phyloP scores from a whole-genome alignment of 2,888 invertebrate genomes.

The Melanchra persicariae region DNA sequence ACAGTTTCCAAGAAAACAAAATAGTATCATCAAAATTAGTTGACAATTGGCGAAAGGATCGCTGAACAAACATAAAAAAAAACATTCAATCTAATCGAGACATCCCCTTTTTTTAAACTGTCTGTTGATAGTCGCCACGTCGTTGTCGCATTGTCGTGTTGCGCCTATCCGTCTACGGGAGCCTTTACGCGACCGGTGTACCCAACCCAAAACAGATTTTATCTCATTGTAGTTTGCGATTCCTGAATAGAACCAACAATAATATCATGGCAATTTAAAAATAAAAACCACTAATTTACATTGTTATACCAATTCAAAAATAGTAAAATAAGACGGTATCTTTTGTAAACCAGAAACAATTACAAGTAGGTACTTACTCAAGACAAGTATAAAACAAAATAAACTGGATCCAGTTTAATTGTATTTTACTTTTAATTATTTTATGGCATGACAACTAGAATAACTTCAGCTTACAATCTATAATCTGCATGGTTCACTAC shows the following conservation, averaged over 20 bases:
- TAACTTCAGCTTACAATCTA: slow-evolving; percentile 3
- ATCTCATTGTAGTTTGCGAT: not conserved
- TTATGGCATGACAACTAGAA: not conserved
- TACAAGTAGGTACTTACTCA: not conserved
- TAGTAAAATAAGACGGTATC: not conserved
- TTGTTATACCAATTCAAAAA: not conserved
- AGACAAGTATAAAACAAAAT: slow-evolving; percentile 10
- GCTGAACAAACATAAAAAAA: too few relatives aligned
- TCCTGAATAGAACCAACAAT: not conserved
- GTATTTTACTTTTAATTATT: slow-evolving; percentile 8
- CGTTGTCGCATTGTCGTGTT: not conserved
- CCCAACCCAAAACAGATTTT: not conserved
- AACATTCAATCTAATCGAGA: too few relatives aligned
- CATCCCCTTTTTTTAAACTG: too few relatives aligned
- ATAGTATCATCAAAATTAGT: too few relatives aligned
- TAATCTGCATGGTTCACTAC: not conserved
- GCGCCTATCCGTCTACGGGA: too few relatives aligned
- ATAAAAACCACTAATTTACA: not conserved
- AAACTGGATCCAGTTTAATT: slow-evolving; percentile 18
- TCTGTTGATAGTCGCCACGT: too few relatives aligned
- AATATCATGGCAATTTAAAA: not conserved
- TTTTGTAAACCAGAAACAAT: slow-evolving; percentile 34
- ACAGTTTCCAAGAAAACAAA: too few relatives aligned
- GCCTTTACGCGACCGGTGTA: not conserved
- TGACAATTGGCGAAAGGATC: too few relatives aligned